Conservation (phyloP, 2,888 invertebrate species). For the Dicyrtomina minuta region DNA sequence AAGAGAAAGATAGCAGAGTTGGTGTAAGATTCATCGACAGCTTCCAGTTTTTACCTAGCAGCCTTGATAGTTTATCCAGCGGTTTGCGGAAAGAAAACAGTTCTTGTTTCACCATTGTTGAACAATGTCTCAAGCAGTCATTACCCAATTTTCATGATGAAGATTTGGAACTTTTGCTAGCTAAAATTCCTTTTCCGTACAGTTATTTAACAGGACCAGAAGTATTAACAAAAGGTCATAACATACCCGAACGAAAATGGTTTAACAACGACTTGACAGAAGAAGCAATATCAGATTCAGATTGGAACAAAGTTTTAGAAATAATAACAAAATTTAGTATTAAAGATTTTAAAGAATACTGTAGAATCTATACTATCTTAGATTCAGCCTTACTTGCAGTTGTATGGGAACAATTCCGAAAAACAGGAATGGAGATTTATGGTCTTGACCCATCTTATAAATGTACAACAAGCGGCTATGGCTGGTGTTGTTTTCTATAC, state of each 20-base stretch:
- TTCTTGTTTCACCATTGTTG: no score
- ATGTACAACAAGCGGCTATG: neutral
- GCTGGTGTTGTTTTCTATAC: slow-evolving; percentile 6
- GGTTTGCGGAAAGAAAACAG: neutral
- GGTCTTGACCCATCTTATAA: neutral
- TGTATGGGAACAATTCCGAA: neutral
- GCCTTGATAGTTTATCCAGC: neutral
- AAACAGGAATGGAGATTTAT: neutral
- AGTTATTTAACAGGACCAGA: neutral
- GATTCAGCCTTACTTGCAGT: no score
- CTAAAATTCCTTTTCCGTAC: no score
- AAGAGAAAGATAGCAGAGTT: no score
- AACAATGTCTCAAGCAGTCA: no score
- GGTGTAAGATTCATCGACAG: neutral
- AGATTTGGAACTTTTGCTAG: neutral
- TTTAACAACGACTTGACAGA: no score
- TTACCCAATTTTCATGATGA: no score
- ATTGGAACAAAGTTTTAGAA: no score
- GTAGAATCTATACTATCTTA: neutral
- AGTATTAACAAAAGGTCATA: neutral
- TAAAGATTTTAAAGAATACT: neutral
- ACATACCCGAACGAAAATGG: no score
- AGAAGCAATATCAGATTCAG: no score
- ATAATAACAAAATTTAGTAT: neutral
- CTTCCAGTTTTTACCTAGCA: no score